These are phyloP conservation scores for Aricia agestis DNA, from an alignment of 1,140 invertebrate genomes.

Conservation along the genomic window DNA sequence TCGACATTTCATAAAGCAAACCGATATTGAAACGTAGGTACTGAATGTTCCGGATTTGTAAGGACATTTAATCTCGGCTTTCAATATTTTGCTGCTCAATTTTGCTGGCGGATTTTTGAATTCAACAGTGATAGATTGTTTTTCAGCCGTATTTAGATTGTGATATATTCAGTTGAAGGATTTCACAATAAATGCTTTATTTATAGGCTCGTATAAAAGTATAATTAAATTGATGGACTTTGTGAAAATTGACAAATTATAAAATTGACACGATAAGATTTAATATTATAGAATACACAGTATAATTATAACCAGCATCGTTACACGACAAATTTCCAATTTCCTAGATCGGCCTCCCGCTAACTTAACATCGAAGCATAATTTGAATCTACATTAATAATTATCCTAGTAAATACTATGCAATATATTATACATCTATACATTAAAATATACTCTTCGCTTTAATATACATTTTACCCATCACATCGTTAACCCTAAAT, in stretches of 20 bases:
- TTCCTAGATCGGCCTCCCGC: not conserved
- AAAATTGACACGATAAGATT: too few species aligned
- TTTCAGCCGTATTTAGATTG: not conserved
- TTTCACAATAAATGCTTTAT: not conserved
- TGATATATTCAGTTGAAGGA: not conserved
- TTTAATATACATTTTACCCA: constrained; percentile 38
- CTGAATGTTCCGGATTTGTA: constrained; percentile 8
- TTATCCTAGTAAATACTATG: constrained; percentile 21
- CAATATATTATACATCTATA: constrained; percentile 21
- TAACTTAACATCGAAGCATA: not conserved
- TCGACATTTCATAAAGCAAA: constrained; percentile 16
- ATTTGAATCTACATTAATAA: constrained; percentile 8
- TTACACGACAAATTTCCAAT: not conserved
- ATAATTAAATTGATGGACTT: too few species aligned
- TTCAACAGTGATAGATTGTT: not conserved
- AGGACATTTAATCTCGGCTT: constrained; percentile 13
- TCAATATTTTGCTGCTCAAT: constrained; percentile 8
- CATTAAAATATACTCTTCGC: constrained; percentile 33
- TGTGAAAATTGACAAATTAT: too few species aligned
- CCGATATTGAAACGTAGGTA: constrained; percentile 11
- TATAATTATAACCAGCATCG: not conserved
- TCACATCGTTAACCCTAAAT: constrained; percentile 38
- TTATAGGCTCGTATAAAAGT: too few species aligned
- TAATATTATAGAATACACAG: not conserved
- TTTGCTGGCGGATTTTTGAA: not conserved